A percentile compares a stretch with the other conserved stretches of the same genome.
These are phyloP conservation scores for Argyresthia albistria DNA, from an alignment of 2,888 invertebrate genomes.

Conservation along the genomic window DNA sequence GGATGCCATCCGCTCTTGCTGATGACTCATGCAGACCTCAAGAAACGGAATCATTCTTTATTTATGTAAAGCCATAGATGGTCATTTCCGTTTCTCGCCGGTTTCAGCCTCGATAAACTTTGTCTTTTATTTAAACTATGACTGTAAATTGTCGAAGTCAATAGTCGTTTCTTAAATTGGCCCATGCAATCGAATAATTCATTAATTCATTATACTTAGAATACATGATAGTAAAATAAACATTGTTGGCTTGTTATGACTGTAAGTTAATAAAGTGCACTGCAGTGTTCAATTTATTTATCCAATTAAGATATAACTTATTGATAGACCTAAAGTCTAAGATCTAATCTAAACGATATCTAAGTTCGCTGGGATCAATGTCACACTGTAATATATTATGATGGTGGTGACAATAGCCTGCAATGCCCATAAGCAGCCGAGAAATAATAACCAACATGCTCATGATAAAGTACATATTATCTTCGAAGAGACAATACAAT, in stretches of 20 bases:
- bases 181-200: no score
- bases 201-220: no score
- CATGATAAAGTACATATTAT: conserved; percentile 60
- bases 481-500: conserved; percentile 58
- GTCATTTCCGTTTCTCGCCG: no score
- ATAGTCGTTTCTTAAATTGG: no score
- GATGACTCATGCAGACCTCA: conserved; percentile 40
- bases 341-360: conserved; percentile 26
- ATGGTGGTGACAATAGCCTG: conserved; percentile 56
- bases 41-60: conserved; percentile 10
- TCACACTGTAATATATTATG: conserved; percentile 11
- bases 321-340: neutral
- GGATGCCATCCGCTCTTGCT: conserved; percentile 27
- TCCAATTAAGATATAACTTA: neutral
- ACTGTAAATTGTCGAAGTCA: no score
- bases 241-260: no score
- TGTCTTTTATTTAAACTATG: no score
- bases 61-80: no score
- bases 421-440: conserved; percentile 59
- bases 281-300: no score
- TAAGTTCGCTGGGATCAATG: conserved; percentile 22
- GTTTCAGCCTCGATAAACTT: no score
- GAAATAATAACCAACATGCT: conserved; percentile 57
- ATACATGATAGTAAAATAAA: no score
- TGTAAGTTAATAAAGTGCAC: no score